Base-by-base conservation (phyloP, 2,113 vertebrate species). In the Reinhardtius hippoglossoides region DNA sequence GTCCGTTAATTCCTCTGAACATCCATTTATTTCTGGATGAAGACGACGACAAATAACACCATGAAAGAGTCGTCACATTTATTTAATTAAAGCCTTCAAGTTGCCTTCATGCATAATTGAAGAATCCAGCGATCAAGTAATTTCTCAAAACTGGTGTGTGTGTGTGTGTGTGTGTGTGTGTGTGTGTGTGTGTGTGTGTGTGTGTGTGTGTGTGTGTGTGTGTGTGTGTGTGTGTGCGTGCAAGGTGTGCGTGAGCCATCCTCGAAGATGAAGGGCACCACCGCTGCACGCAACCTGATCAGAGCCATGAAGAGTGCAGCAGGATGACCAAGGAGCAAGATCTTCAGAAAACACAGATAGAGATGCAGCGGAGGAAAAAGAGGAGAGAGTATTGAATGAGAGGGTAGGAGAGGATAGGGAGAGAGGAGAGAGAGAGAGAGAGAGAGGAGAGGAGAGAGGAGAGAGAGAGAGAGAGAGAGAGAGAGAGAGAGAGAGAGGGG, bases 41-140 rank as follows among this genome's bases (percentile, higher is more conserved):
- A 55, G 62, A 85, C 71, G 64, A 73, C 67, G 81, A 86, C 78
- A 85, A 76, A 79, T 74, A 76, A 80, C 58, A 83, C 67, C 83
- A 75, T 73, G 67, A 79, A 84, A 73, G 59, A 72, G 65, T 75
- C 2, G 31, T 55, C 15, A 71, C 59, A 76, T 80, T 81, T 75
- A 87, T 88, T 74, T 75, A 87, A 88, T 87, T 84, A 87, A 50
- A 66, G 56, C 55, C 67, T 72, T 65, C 65, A 67, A 4, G 31
- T 78, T 78, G 37, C 74, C 37, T 74, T 74, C 54, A 85, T 84
- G 76, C 64, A 82, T 89, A 86, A 89, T 85, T 85, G 27, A 87
- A 67, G n/a, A 65, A 71, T 68, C 48, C 20, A 5, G 48, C 79
- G 54, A 85, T 86, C 42, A 81, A 84, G 76, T 80, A n/a, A 78